Conservation (phyloP, 2,888 invertebrate species). For the Tipula helvola region DNA sequence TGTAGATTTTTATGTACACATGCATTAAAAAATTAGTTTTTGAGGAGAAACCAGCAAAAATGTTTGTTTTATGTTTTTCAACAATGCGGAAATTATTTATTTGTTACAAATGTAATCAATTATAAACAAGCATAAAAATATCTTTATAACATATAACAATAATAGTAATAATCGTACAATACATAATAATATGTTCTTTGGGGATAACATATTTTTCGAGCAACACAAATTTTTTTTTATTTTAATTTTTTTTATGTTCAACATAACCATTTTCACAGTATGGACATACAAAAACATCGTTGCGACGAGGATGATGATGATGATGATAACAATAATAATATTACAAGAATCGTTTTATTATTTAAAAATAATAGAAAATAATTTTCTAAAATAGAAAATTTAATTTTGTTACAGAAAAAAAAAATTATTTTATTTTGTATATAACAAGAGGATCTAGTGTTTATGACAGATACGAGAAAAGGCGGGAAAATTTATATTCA, state of each 20-base stretch:
- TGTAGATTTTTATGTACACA: background rate
- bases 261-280: conserved; percentile 4
- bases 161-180: background rate
- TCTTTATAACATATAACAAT: background rate
- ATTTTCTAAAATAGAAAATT: conserved; percentile 12
- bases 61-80: background rate
- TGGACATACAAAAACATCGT: background rate
- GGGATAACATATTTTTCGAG: background rate
- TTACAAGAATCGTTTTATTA: background rate
- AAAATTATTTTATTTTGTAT: background rate
- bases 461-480: conserved; percentile 29
- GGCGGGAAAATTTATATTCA: conserved; percentile 23
- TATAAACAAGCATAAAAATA: background rate
- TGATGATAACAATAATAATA: background rate
- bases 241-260: background rate
- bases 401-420: background rate
- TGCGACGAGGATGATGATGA: background rate
- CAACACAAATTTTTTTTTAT: background rate
- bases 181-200: background rate
- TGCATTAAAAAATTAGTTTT: background rate
- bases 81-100: background rate
- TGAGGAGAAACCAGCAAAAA: background rate
- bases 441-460: conserved; percentile 17
- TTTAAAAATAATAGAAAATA: conserved; percentile 10
- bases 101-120: background rate